Evolutionary conservation across 2,113 vertebrate genomes (phyloP), one percentile per base, ranked within the genome.

Genomic region (Gasterosteus nipponicus): DNA sequence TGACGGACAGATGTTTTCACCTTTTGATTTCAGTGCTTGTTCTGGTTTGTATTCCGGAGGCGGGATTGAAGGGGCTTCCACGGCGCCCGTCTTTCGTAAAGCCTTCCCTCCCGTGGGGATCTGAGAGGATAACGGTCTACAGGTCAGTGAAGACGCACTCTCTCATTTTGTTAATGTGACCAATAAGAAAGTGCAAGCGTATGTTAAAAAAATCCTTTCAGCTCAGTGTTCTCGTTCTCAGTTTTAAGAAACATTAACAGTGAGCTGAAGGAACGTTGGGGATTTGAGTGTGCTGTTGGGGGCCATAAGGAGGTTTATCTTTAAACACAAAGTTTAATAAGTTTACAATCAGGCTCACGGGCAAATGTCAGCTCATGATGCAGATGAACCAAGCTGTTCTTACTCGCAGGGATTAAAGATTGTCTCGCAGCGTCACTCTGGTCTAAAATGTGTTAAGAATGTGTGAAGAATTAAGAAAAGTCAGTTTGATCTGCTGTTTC

Each of bases 341-440:
- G 22, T 26, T 26, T 26, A 53, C 69, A 81, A 78, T 79, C 49
- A 44, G 74, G 73, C 76, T 78, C 0, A 9, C 64, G 77, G 78
- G 80, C 61, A 86, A 80, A 87, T 87, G 47, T 86, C 35, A 29
- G 58, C 63, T 69, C 46, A 65, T 22, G 59, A 76, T 66, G 75
- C 63, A 73, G 59, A 69, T 75, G 70, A 81, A 75, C 26, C n/a
- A 60, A 70, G 54, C 29, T 69, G 67, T 56, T 71, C 60, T 75
- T 67, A 60, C 59, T 53, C 54, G 41, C 47, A 73, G 68, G 77
- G 69, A 75, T 71, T 46, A 80, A 49, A 71, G 60, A 65, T 73
- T 61, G 56, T 49, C 56, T 80, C 41, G 14, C 47, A 46, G 14
- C 44, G 12, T 66, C 39, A 19, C n/a, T 46, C 26, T 53, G 7